Evolutionary conservation across 2,888 invertebrate species (phyloP).

Genomic region (Tetragonula carbonaria): DNA sequence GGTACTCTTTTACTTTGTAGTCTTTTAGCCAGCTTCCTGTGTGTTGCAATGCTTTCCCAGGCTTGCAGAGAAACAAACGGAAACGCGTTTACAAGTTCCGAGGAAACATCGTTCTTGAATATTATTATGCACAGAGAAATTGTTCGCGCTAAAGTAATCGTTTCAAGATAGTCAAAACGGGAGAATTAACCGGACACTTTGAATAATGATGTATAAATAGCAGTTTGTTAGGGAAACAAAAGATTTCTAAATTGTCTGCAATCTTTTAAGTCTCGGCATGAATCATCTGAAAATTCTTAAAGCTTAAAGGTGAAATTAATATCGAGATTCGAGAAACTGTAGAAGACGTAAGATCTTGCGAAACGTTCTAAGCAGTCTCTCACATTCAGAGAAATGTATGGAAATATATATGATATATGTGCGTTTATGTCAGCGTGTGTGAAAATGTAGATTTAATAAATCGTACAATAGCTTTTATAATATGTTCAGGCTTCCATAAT

Average conservation of each 20-base stretch:
- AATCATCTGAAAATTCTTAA: background rate
- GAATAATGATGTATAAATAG: background rate
- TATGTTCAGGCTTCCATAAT: too few species aligned
- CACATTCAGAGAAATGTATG: background rate
- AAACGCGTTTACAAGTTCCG: conserved; percentile 20
- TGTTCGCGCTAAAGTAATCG: background rate
- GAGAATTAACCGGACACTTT: background rate
- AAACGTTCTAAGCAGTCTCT: background rate
- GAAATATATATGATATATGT: background rate
- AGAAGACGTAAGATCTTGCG: background rate
- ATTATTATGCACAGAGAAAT: background rate
- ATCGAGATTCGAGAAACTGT: background rate
- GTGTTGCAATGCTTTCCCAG: conserved; percentile 7
- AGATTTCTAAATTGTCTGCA: background rate
- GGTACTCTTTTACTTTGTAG: background rate
- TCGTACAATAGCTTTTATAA: background rate
- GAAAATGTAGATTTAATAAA: background rate
- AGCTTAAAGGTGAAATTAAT: background rate
- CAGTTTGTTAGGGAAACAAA: background rate
- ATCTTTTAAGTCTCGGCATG: background rate
- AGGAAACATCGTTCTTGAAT: conserved; percentile 7
- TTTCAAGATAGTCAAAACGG: background rate
- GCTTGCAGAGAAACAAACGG: conserved; percentile 47
- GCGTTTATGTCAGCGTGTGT: background rate
- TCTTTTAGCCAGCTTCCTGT: conserved; percentile 27